phyloP scores from a whole-genome alignment of 2,113 vertebrate genomes.

The Megaceryle maxima region DNA sequence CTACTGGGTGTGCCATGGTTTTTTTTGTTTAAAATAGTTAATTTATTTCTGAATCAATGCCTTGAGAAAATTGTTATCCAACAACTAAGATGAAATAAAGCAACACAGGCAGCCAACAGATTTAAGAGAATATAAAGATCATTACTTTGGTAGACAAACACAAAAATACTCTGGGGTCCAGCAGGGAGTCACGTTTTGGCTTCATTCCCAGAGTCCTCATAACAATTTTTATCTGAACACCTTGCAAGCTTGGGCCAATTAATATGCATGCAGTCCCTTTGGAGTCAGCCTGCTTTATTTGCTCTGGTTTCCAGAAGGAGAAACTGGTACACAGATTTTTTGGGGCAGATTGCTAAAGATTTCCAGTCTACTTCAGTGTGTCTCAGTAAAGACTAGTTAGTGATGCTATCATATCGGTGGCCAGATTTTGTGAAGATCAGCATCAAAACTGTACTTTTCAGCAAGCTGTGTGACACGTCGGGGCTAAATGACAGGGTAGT shows the following conservation, averaged over 20 bases:
- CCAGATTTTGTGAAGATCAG: background rate
- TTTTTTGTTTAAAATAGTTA: background rate
- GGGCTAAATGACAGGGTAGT: background rate
- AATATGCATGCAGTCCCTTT: background rate
- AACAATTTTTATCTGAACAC: background rate
- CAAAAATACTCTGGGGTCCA: background rate
- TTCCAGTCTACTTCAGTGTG: background rate
- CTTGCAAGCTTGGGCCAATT: background rate
- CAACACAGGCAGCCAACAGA: background rate
- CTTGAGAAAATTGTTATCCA: slow-evolving; percentile 9
- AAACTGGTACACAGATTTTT: background rate
- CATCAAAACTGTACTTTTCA: background rate
- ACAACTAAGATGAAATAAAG: slow-evolving; percentile 14
- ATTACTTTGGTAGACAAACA: slow-evolving; percentile 1
- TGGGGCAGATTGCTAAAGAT: background rate
- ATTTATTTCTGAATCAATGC: slow-evolving; percentile 33
- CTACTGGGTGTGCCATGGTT: background rate
- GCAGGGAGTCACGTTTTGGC: background rate
- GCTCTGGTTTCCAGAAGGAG: background rate
- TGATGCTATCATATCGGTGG: fast-evolving
- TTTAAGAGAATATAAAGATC: background rate
- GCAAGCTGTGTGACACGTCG: background rate
- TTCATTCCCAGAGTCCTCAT: background rate
- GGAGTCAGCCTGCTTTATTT: background rate
- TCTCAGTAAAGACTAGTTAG: background rate